Evolutionary conservation across 2,888 invertebrate species (phyloP), one percentile per base, ranked within the genome.

Genomic region (Drosophila austrosaltans): DNA sequence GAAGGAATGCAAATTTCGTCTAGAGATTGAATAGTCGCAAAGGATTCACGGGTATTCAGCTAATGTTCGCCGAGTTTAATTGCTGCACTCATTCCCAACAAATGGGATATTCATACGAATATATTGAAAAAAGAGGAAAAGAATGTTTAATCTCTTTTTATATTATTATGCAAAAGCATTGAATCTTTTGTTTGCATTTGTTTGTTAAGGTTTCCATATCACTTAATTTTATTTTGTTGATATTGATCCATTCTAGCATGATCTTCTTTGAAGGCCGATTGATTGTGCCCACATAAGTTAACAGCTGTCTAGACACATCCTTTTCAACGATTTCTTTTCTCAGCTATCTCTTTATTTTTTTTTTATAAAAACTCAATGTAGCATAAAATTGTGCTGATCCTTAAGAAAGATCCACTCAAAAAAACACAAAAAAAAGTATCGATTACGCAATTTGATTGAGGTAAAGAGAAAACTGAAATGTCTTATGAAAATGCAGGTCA

Each of bases 401-500:
- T 16, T 59, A 67, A 67, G 54, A 66, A 3, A 39, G 36, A 57
- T 39, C 22, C 57, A 39, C 39, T 39, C 36, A 57, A 57, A 73
- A 72, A 80, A 65, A 60, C 16, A 16, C 16, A 61, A 53, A 60
- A 61, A 75, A 69, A 66, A 39, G 69, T 82, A 82, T 86, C 83
- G 72, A 80, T 82, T 84, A 82, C 82, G 66, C 65, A 66, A 71
- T 57, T 65, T 1, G 66, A 66, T 72, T 66, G 72, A 72, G 72
- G 22, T 56, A 54, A n/a, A n/a, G 32, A 63, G 42, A 36, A 42
- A 42, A 22, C 44, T 25, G 22, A 48, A 48, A 48, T 48, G 10
- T 25, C 25, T 12, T 12, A 48, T 12, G 48, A 57, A 61, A 61
- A 79, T 85, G 77, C 81, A 86, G 82, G 82, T 82, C 82, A 82